phyloP scores from a whole-genome alignment of 2,113 vertebrate genomes.

The Loxodonta africana region DNA sequence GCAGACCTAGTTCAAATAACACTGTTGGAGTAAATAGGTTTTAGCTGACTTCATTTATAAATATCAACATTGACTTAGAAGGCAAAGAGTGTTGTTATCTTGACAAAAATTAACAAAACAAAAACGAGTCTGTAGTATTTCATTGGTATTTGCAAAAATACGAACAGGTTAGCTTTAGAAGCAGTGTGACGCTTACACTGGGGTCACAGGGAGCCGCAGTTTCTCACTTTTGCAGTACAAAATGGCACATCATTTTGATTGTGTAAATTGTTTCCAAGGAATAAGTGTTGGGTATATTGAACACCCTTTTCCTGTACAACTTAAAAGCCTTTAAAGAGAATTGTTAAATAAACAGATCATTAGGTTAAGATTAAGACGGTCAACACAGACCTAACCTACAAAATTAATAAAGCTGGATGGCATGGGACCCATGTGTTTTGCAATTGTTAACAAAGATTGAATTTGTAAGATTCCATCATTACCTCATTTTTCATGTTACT shows the following conservation, averaged over 20 bases:
- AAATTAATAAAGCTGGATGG: neutral
- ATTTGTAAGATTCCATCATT: neutral
- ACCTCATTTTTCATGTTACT: neutral
- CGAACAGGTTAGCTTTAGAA: neutral
- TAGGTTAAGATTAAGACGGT: neutral
- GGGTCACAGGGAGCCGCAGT: neutral
- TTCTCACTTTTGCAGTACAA: neutral
- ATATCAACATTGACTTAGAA: conserved; percentile 74
- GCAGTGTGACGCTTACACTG: accelerated
- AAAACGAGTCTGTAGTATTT: neutral
- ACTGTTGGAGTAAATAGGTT: conserved; percentile 66
- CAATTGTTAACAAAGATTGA: neutral
- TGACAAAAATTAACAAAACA: conserved; percentile 73
- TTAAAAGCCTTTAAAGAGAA: neutral
- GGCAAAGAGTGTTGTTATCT: conserved; percentile 77
- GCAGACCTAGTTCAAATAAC: neutral
- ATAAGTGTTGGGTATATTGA: neutral
- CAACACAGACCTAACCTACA: neutral
- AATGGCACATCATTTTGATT: neutral
- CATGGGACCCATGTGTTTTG: neutral
- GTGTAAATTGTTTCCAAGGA: neutral
- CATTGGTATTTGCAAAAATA: neutral
- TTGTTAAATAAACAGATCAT: neutral
- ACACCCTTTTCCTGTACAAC: neutral
- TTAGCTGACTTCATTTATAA: conserved; percentile 80